Base-by-base conservation (phyloP, 2,888 invertebrate species). In the Melikaiella ostensackeni region DNA sequence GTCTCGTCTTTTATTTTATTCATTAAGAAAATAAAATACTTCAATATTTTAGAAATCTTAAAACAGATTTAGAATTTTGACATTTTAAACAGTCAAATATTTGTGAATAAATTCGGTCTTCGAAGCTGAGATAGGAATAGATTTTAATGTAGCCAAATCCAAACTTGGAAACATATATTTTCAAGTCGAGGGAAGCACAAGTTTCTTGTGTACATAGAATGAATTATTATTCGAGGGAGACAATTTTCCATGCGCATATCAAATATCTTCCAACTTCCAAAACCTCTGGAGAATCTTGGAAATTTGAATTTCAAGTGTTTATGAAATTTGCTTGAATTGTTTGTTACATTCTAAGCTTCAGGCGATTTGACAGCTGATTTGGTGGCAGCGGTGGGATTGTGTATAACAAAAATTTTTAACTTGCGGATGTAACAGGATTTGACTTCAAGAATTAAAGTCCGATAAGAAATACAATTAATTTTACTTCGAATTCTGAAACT, bases 171-270 rank as follows among this genome's bases (percentile, higher is more conserved):
- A 55, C n/a, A 35, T 21, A 63, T 63, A 38, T 63, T 38, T 38
- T 35, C 11, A 63, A 63, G 35, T 63, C 35, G 21, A 21, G 21
- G n/a, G 21, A 33, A 33, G 21, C n/a, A 35, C 11, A 38, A 63
- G 63, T 21, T 63, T 38, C 21, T 38, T 35, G 38, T 35, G 33
- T 33, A 13, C 35, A 13, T 21, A 38, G 35, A 63, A 35, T 38
- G 35, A 63, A 64, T 42, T 64, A 64, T 42, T 42, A 64, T 64
- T 64, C 24, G 1, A 64, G 21, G 64, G 35, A 38, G 64, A 64
- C 35, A 42, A 64, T 24, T 42, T 24, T 24, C 24, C 38, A 64
- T n/a, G 42, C 64, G 64, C 59, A 59, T 27, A 59, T 59, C 24
- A 59, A 59, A 42, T 24, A 24, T 24, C 21, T n/a, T 27, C 7